Base-by-base conservation (phyloP, 2,113 vertebrate species). In the Corythoichthys intestinalis region DNA sequence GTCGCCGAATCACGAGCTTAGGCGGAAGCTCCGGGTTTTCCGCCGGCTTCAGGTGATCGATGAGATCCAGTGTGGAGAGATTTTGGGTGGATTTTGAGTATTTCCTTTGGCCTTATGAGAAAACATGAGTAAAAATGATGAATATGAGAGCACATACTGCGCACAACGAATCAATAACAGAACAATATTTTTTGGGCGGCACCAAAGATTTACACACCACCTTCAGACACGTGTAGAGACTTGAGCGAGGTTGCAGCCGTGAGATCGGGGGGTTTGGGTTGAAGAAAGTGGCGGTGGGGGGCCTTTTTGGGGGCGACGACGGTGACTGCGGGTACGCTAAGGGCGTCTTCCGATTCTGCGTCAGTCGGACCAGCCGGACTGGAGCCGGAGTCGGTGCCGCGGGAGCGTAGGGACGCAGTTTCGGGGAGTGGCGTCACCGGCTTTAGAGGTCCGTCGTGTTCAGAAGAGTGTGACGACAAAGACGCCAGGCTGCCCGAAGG, bases 401-500 rank as follows among this genome's bases (percentile, higher is more conserved):
- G 20, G 20, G 20, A 28, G 20, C 20, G 20, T 28, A 28, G 20
- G 20, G 20, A 28, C 20, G 20, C 20, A 28, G 20, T 28, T 28
- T 28, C 20, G 20, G 20, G 20, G 20, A 28, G 20, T 28, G 20
- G 20, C 20, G 20, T 28, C 85, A 97, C 47, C 1, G 46, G 8
- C 17, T 44, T 96, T 54, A 90, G 90, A 11, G 91, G 94, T 85
- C 91, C 92, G 60, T 98, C 98, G 80, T 94, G 95, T 82, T 99
- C 96, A 0, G 97, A 99, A 20, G 96, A 99, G 86, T 98, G 96
- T 34, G 97, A 99, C 37, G 97, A 99, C 11, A 98, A 91, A 0
- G 97, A 99, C 80, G 98, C 97, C 56, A 97, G 92, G 83, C 96
- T 99, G 76, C 96, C 97, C 94, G 94, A 94, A 3, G 97, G 97